Evolutionary conservation across 2,113 vertebrate species (phyloP).

Genomic region (Nycticryphes semicollaris): DNA sequence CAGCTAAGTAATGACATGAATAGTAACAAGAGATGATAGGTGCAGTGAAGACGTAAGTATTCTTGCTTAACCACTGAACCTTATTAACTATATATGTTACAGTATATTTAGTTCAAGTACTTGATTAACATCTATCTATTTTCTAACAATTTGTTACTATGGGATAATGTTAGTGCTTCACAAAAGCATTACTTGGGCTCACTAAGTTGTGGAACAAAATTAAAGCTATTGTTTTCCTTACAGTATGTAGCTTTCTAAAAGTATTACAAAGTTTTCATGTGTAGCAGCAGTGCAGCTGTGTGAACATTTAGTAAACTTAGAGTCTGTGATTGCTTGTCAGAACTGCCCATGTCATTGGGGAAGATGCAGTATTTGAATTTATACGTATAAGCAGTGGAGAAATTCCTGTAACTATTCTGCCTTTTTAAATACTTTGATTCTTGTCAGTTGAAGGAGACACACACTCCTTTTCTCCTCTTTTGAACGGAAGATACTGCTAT

Average conservation of each 20-base stretch:
- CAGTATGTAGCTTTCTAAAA: neutral
- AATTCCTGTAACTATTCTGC: neutral
- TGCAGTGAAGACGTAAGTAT: neutral
- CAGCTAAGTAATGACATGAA: constrained; percentile 28
- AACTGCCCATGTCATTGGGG: neutral
- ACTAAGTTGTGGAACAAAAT: neutral
- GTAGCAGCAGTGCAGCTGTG: neutral
- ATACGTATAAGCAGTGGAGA: neutral
- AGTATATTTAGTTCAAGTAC: neutral
- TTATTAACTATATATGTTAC: neutral
- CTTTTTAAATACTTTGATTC: neutral
- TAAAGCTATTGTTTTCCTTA: neutral
- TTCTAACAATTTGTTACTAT: neutral
- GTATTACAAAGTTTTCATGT: neutral
- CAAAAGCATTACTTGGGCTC: neutral
- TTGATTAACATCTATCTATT: neutral
- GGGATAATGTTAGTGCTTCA: neutral
- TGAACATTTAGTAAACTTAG: neutral
- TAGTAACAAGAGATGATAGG: constrained; percentile 42
- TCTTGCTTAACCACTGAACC: constrained; percentile 28
- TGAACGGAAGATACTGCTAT: neutral
- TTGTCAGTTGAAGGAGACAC: neutral
- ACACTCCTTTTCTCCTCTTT: neutral
- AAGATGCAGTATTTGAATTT: neutral
- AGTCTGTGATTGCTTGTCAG: neutral